Conservation (phyloP, 1,140 invertebrate species). For the Ceratosolen solmsi region DNA sequence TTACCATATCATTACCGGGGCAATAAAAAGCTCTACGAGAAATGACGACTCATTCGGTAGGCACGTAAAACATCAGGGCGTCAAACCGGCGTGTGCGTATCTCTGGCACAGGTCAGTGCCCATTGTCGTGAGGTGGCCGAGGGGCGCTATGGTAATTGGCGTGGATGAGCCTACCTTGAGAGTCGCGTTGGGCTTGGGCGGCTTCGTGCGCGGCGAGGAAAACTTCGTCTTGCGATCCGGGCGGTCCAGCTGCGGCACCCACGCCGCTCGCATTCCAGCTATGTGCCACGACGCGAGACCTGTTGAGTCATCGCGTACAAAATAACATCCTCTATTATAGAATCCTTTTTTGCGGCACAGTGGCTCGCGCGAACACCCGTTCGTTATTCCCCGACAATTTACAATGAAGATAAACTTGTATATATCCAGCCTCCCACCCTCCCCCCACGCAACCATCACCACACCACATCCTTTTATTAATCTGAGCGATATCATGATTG, state of each 20-base stretch:
- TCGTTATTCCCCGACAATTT: background rate
- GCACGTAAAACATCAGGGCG: background rate
- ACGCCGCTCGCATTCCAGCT: slow-evolving; percentile 73
- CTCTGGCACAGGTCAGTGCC: slow-evolving; percentile 54
- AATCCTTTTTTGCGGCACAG: background rate
- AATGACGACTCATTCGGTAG: background rate
- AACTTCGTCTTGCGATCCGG: slow-evolving; percentile 77
- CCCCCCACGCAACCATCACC: too few relatives aligned
- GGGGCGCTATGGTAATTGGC: slow-evolving; percentile 65
- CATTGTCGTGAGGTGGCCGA: slow-evolving; percentile 66
- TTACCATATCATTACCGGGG: background rate
- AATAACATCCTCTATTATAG: background rate
- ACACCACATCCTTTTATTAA: too few relatives aligned
- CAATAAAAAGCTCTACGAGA: background rate
- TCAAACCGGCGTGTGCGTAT: background rate
- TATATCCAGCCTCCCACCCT: too few relatives aligned
- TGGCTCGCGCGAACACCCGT: background rate
- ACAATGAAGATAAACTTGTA: too few relatives aligned
- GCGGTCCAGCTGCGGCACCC: slow-evolving; percentile 66
- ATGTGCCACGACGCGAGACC: slow-evolving; percentile 77
- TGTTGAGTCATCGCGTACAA: slow-evolving; percentile 39
- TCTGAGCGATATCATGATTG: too few relatives aligned
- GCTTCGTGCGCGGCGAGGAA: slow-evolving; percentile 82
- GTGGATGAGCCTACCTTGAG: slow-evolving; percentile 81
- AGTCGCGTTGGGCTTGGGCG: slow-evolving; percentile 81